Percentiles rank a stretch among this genome's conserved stretches.
Evolutionary conservation across 2,113 vertebrate species (phyloP).

Genomic region (Clarias macrocephalus): DNA sequence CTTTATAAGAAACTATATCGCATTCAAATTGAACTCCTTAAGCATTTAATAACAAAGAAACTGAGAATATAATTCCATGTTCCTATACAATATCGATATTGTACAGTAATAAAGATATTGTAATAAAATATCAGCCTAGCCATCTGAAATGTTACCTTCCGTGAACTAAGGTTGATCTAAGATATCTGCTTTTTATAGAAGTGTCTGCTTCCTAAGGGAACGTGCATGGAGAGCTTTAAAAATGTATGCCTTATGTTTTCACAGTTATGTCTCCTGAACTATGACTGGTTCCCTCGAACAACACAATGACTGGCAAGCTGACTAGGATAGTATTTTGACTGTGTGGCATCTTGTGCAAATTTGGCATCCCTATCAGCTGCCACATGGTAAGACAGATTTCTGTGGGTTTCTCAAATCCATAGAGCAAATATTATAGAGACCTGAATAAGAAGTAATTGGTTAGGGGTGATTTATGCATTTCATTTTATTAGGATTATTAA

Average conservation of each 20-base stretch:
- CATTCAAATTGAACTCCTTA: not conserved
- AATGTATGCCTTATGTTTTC: not conserved
- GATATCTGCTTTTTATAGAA: not conserved
- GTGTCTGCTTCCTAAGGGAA: not conserved
- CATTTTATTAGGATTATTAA: conserved; percentile 31
- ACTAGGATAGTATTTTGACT: not conserved
- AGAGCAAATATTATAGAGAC: not conserved
- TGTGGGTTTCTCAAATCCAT: conserved; percentile 15
- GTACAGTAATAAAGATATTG: not conserved
- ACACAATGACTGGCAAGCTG: not conserved
- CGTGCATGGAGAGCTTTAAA: too few relatives aligned
- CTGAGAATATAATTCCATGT: not conserved
- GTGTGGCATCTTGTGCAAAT: not conserved
- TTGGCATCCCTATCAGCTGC: conserved; percentile 12
- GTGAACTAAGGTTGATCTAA: not conserved
- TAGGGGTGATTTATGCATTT: conserved; percentile 24
- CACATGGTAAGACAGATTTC: conserved; percentile 24
- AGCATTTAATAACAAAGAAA: not conserved
- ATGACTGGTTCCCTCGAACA: not conserved
- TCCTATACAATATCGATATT: too few relatives aligned
- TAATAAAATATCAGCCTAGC: not conserved
- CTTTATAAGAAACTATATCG: too few relatives aligned
- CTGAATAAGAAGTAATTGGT: conserved; percentile 21
- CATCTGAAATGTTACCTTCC: not conserved
- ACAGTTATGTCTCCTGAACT: not conserved